Conservation (phyloP, 1,140 invertebrate species). For the Rhagoletis zephyria region DNA sequence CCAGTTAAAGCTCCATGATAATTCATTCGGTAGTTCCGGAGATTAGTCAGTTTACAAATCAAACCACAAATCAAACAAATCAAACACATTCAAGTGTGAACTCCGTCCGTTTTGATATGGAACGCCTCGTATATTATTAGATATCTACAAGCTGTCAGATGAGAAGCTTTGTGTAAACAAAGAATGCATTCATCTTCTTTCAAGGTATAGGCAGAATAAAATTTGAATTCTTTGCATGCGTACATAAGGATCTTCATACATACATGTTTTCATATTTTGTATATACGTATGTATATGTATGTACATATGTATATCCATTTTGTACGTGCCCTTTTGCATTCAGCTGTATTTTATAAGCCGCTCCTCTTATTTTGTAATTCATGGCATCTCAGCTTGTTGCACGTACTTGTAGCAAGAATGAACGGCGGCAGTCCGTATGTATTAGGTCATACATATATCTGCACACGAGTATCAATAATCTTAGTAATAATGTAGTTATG, state of each 20-base stretch:
- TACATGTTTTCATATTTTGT: background rate
- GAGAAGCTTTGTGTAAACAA: background rate
- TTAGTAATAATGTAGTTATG: background rate
- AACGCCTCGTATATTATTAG: no score
- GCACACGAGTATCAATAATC: background rate
- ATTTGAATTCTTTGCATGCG: background rate
- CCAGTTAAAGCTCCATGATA: no score
- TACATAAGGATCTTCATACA: background rate
- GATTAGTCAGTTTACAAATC: background rate
- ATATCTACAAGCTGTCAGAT: background rate
- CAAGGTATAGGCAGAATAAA: background rate
- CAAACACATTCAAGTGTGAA: no score
- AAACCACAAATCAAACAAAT: no score
- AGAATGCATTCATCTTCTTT: background rate
- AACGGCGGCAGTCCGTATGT: background rate
- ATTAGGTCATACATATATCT: background rate
- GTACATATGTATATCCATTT: no score
- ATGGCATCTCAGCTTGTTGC: conserved; percentile 20
- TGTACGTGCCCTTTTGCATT: no score
- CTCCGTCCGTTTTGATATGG: no score
- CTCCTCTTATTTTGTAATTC: background rate
- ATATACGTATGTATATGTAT: no score
- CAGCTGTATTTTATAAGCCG: no score
- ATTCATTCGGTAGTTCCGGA: no score
- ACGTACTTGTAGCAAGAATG: background rate